Percentiles rank a stretch among this genome's conserved stretches.
These are phyloP conservation scores for Apodemus agrarius DNA, from an alignment of 2,797 vertebrate genomes.

Conservation along the genomic window DNA sequence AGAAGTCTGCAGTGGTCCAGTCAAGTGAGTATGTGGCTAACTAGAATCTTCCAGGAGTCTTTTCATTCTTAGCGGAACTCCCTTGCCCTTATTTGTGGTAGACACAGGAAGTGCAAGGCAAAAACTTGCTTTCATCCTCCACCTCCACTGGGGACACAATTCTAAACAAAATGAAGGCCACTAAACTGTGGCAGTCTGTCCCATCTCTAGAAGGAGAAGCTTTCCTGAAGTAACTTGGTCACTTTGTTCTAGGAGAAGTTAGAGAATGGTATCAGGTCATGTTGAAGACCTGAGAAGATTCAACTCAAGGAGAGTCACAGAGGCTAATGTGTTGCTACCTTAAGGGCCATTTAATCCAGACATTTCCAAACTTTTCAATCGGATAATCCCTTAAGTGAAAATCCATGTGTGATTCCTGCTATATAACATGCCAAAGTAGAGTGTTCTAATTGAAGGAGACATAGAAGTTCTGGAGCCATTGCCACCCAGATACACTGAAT, in stretches of 20 bases:
- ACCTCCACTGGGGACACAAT: neutral
- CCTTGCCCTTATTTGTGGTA: neutral
- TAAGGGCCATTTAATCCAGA: neutral
- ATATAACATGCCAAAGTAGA: neutral
- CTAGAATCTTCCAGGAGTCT: neutral
- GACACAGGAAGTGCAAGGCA: neutral
- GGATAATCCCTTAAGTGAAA: conserved; percentile 34
- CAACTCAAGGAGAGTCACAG: neutral
- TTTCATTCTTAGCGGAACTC: neutral
- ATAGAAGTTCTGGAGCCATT: neutral
- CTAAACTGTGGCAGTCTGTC: neutral
- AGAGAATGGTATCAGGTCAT: neutral
- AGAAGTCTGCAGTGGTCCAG: neutral
- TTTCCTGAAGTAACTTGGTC: neutral
- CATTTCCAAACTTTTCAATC: neutral
- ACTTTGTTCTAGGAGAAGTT: neutral
- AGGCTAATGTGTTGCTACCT: neutral
- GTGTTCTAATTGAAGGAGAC: neutral
- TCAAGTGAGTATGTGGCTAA: neutral
- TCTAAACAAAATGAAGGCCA: neutral
- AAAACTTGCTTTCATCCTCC: neutral
- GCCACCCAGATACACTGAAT: neutral
- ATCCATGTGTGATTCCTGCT: neutral
- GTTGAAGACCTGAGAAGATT: neutral
- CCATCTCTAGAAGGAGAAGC: accelerated